A percentile compares a stretch with the other conserved stretches of the same genome.
Evolutionary conservation across 2,888 invertebrate species (phyloP).

Genomic region (Nesidiocoris tenuis): DNA sequence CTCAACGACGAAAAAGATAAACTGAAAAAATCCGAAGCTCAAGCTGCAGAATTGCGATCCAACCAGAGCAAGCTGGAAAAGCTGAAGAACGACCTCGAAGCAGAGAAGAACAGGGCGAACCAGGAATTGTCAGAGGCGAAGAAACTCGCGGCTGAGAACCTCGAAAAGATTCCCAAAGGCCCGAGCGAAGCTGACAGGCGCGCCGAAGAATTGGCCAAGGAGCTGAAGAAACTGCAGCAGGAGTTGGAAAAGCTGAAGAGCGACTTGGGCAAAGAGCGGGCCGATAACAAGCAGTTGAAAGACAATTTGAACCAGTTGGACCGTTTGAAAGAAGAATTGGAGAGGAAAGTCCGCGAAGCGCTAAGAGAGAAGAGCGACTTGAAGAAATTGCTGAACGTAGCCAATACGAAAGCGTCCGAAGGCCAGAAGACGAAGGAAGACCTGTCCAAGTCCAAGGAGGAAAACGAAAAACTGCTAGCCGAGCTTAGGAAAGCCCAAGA

Average conservation of each 20-base stretch:
- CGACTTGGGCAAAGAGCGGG: conserved; percentile 13
- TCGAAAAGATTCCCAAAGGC: conserved; percentile 4
- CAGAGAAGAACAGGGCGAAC: conserved; percentile 1
- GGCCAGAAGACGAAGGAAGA: neutral
- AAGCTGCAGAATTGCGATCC: neutral
- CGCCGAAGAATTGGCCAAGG: conserved; percentile 9
- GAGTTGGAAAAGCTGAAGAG: neutral
- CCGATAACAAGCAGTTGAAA: neutral
- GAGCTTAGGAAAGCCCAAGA: neutral
- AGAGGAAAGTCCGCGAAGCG: neutral
- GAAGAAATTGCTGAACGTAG: neutral
- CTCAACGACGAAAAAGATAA: conserved; percentile 14
- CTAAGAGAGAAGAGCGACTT: neutral
- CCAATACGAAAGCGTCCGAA: neutral
- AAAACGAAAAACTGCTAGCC: neutral
- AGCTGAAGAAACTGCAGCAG: conserved; percentile 9
- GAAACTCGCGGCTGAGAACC: neutral
- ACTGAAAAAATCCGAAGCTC: conserved; percentile 9
- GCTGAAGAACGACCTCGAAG: conserved; percentile 10
- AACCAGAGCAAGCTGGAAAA: neutral
- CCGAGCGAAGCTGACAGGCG: neutral
- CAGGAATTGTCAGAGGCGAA: neutral
- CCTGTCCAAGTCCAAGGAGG: neutral
- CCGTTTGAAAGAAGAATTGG: conserved; percentile 5
- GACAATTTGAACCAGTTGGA: conserved; percentile 2